Percentiles rank a stretch among this genome's conserved stretches.
These are phyloP conservation scores for Apistogramma diplotaenia DNA, from an alignment of 2,113 vertebrate genomes.

Conservation along the genomic window DNA sequence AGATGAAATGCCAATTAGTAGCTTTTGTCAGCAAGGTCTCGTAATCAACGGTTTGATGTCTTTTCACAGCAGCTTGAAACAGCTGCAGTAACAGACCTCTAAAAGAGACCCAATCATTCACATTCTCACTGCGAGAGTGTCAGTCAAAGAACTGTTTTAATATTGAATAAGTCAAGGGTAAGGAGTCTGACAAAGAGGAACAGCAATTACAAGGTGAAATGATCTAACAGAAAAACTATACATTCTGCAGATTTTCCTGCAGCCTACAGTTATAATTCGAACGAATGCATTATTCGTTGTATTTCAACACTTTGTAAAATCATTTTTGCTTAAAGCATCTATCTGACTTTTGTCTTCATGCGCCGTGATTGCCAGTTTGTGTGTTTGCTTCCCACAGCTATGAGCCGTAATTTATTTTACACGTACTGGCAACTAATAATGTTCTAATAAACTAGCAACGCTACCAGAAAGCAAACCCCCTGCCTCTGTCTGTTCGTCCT, in stretches of 20 bases:
- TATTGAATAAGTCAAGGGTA: conserved; percentile 9
- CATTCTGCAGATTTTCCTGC: background rate
- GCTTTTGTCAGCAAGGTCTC: conserved; percentile 26
- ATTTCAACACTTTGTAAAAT: background rate
- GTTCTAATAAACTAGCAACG: background rate
- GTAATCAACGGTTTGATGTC: conserved; percentile 31
- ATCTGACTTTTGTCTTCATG: background rate
- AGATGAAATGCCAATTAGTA: conserved; percentile 36
- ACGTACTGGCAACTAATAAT: background rate
- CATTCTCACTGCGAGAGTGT: conserved; percentile 16
- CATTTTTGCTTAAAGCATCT: background rate
- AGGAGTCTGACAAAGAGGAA: background rate
- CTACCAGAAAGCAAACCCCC: background rate
- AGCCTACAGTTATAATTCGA: background rate
- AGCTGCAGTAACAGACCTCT: conserved; percentile 10
- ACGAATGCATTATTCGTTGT: background rate
- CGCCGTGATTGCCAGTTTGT: background rate
- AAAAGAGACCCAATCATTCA: conserved; percentile 26
- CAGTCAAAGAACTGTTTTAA: conserved; percentile 29
- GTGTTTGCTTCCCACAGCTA: background rate
- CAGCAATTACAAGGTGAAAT: background rate
- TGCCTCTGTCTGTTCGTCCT: background rate
- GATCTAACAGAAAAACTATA: background rate
- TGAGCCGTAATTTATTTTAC: background rate
- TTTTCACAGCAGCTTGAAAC: conserved; percentile 45